These are phyloP conservation scores for Calidris pugnax DNA, from an alignment of 2,113 vertebrate genomes.

Conservation along the genomic window DNA sequence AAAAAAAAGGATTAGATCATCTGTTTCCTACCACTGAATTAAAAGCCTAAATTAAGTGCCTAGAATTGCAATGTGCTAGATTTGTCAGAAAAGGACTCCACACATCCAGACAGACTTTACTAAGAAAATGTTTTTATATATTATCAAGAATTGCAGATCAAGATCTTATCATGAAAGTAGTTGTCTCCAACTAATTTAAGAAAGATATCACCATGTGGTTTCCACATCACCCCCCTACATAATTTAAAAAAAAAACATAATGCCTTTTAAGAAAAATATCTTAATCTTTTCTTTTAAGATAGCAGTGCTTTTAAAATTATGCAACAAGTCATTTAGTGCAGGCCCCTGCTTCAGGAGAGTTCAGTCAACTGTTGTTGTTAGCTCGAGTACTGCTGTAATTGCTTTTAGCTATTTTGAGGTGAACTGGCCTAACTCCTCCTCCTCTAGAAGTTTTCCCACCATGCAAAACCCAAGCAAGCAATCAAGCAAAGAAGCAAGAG, in stretches of 20 bases:
- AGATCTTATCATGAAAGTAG: not conserved
- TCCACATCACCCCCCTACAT: not conserved
- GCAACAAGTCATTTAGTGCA: not conserved
- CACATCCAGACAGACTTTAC: not conserved
- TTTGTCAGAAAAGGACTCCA: not conserved
- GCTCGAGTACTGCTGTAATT: not conserved
- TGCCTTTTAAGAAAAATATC: not conserved
- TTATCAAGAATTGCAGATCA: not conserved
- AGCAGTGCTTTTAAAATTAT: not conserved
- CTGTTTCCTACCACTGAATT: not conserved
- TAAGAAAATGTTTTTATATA: not conserved
- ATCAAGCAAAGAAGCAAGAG: not conserved
- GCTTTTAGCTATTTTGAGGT: not conserved
- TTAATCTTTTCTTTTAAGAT: not conserved
- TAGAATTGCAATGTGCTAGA: not conserved
- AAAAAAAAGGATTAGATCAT: not conserved
- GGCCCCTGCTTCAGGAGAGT: not conserved
- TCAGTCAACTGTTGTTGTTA: not conserved
- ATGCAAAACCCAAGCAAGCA: not conserved
- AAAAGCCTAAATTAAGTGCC: not conserved
- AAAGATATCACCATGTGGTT: not conserved
- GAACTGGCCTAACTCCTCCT: rapidly evolving
- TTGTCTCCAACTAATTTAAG: not conserved
- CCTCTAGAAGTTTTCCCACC: not conserved
- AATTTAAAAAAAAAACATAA: not conserved